phyloP scores from a whole-genome alignment of 2,113 vertebrate species.

The Sinocyclocheilus rhinocerous region DNA sequence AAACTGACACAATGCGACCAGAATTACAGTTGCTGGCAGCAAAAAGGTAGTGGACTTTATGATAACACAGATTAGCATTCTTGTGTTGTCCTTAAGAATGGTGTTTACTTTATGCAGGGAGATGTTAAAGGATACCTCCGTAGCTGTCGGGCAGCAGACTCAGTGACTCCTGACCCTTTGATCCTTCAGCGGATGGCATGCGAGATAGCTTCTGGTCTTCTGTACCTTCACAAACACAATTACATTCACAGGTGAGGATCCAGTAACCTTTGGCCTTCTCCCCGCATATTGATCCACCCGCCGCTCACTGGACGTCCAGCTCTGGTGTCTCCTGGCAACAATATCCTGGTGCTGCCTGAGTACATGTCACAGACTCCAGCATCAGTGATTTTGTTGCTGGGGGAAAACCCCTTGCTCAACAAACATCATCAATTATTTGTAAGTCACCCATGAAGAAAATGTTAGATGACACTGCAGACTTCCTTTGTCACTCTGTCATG shows the following conservation, averaged over 20 bases:
- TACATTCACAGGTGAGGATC: conserved; percentile 89
- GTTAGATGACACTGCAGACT: neutral
- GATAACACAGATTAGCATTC: neutral
- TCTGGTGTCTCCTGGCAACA: conserved; percentile 83
- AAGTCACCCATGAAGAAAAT: neutral
- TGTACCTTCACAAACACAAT: conserved; percentile 92
- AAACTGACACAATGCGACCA: neutral
- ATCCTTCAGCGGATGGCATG: conserved; percentile 94
- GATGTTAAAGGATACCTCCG: conserved; percentile 94
- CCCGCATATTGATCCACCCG: neutral
- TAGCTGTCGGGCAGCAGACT: conserved; percentile 83
- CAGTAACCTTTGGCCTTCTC: neutral
- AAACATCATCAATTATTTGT: neutral
- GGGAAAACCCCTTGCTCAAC: conserved; percentile 70
- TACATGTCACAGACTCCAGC: conserved; percentile 90
- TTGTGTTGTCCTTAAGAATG: neutral
- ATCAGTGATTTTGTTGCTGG: conserved; percentile 99
- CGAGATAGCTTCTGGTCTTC: conserved; percentile 89
- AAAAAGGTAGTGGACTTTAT: neutral
- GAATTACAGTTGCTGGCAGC: neutral
- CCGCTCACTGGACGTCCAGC: neutral
- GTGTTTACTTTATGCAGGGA: conserved; percentile 75
- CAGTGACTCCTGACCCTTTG: conserved; percentile 84
- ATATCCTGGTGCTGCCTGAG: conserved; percentile 99
- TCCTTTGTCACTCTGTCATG: neutral